Conservation (phyloP, 2,797 vertebrate species). For the Menidia menidia region DNA sequence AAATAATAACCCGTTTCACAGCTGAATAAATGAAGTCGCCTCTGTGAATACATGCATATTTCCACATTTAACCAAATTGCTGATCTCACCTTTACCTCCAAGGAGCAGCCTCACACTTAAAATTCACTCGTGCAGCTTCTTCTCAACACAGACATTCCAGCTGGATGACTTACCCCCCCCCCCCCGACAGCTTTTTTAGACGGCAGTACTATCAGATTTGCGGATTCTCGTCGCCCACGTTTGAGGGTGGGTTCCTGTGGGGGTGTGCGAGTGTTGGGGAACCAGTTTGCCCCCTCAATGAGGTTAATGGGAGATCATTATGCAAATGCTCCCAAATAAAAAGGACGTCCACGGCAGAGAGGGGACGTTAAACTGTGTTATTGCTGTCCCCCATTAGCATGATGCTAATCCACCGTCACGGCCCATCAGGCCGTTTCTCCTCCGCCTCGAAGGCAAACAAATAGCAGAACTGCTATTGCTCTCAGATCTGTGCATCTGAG, state of each 20-base stretch:
- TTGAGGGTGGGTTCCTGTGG: conserved; percentile 1
- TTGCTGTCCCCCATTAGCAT: conserved; percentile 73
- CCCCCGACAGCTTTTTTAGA: conserved; percentile 31
- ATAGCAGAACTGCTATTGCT: conserved; percentile 21
- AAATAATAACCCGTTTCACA: neutral
- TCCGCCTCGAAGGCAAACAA: conserved; percentile 49
- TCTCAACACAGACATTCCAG: conserved; percentile 18
- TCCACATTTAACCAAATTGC: neutral
- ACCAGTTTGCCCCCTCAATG: conserved; percentile 54
- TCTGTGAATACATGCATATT: neutral
- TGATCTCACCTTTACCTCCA: conserved; percentile 10
- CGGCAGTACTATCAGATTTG: conserved; percentile 36
- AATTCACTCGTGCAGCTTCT: conserved; percentile 32
- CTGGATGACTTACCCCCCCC: conserved; percentile 36
- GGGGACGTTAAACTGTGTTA: conserved; percentile 70
- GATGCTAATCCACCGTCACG: conserved; percentile 60
- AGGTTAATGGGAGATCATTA: conserved; percentile 77
- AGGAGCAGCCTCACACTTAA: neutral
- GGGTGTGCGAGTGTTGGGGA: conserved; percentile 7
- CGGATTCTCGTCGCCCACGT: conserved; percentile 37
- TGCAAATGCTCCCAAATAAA: conserved; percentile 81
- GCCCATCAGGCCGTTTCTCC: conserved; percentile 34
- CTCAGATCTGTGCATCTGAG: neutral
- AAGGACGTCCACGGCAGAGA: conserved; percentile 64
- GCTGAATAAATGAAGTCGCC: neutral